A percentile compares a stretch with the other conserved stretches of the same genome.
These are phyloP conservation scores for Drosophila nannoptera DNA, from an alignment of 1,140 invertebrate species.

Conservation along the genomic window DNA sequence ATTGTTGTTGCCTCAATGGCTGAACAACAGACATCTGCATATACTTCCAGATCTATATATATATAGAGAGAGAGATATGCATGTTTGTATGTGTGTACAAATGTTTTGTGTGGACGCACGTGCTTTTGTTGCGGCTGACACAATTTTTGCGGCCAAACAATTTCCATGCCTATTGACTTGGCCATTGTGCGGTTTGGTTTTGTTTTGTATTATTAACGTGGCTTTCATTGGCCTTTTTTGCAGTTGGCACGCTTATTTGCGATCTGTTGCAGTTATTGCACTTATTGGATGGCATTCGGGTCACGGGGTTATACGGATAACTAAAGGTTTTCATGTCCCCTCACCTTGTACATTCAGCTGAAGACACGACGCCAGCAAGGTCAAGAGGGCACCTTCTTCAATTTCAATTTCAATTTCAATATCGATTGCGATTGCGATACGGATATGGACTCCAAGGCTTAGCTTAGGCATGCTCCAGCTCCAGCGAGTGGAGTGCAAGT, in stretches of 20 bases:
- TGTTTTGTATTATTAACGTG: slow-evolving; percentile 34
- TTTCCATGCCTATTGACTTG: slow-evolving; percentile 33
- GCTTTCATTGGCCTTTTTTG: slow-evolving; percentile 34
- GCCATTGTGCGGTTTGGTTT: slow-evolving; percentile 29
- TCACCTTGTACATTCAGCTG: neutral
- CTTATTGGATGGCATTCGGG: slow-evolving; percentile 44
- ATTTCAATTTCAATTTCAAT: neutral
- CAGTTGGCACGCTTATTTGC: slow-evolving; percentile 4
- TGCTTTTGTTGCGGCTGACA: slow-evolving; percentile 51
- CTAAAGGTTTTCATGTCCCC: neutral
- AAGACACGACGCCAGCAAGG: neutral
- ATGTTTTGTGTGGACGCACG: slow-evolving; percentile 20
- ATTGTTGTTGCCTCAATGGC: slow-evolving; percentile 18
- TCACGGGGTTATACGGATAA: slow-evolving; percentile 29
- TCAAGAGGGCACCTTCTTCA: neutral
- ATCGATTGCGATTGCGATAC: neutral
- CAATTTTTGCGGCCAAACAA: slow-evolving; percentile 51
- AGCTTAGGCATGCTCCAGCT: neutral
- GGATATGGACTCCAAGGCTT: slow-evolving; percentile 13
- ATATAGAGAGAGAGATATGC: neutral
- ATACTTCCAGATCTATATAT: neutral
- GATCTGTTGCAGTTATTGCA: slow-evolving; percentile 29
- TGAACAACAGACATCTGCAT: slow-evolving; percentile 18
- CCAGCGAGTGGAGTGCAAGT: slow-evolving; percentile 37
- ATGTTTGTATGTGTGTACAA: neutral